Conservation (phyloP, 2,888 invertebrate genomes). For the Chesias legatella region DNA sequence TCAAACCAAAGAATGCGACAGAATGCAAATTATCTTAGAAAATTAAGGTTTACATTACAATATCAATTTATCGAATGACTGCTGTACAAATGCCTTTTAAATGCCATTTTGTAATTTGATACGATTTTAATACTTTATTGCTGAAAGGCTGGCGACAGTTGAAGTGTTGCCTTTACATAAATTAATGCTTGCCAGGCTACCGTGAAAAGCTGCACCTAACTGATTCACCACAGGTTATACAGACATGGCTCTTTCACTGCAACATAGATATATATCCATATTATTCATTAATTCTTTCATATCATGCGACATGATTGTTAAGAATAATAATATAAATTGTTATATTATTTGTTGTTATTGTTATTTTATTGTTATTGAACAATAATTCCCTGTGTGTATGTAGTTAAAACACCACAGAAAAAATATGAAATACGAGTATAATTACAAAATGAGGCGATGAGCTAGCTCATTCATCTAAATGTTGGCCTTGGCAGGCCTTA, state of each 20-base stretch:
- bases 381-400: too few species aligned
- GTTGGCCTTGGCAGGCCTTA: too few species aligned
- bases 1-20: neutral
- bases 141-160: constrained; percentile 16
- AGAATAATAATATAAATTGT: too few species aligned
- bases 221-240: constrained; percentile 1
- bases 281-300: too few species aligned
- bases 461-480: too few species aligned
- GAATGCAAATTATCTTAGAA: neutral
- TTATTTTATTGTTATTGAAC: too few species aligned
- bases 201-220: constrained; percentile 8
- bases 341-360: too few species aligned
- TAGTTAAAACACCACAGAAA: too few species aligned
- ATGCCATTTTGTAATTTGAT: constrained; percentile 17
- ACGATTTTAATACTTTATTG: constrained; percentile 20
- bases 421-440: too few species aligned
- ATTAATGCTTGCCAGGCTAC: constrained; percentile 19
- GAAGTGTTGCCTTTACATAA: constrained; percentile 27
- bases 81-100: constrained; percentile 13
- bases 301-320: too few species aligned
- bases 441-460: too few species aligned
- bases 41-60: neutral
- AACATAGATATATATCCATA: too few species aligned
- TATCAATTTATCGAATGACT: constrained; percentile 3
- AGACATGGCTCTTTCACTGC: neutral